Base-by-base conservation (phyloP, 1,140 invertebrate species). In the Marisa cornuarietis region DNA sequence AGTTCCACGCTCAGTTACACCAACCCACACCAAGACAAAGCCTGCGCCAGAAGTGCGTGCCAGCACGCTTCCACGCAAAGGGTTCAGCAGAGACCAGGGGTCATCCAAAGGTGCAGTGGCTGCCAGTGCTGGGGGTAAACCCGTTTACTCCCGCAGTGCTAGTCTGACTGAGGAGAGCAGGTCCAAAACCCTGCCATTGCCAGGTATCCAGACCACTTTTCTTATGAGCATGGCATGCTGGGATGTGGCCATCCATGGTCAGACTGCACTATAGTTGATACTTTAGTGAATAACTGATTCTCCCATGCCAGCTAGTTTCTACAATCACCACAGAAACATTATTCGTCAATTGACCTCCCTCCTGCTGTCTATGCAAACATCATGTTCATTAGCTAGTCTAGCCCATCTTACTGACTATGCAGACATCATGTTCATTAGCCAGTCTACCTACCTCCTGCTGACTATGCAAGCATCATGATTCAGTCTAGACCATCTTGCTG, bases 171-270 rank as follows among this genome's bases (percentile, higher is more conserved):
- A 84, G 8, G 79, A 80, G 2, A n/a, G 71, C 20, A 72, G 78
- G 42, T 81, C 83, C 26, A 84, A 82, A 61, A 84, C 83, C 0
- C 78, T 82, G 58, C 81, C 81, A 4, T 54, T 82, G 78, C 81
- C 83, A 84, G 83, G 83, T 84, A 84, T 76, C 65, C 26, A 42
- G 78, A 22, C 65, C n/a, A 16, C 24, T 62, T 58, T 51, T 42
- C 42, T 49, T 76, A 26, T 51, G 42, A 62, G 76, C 76, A 78
- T 74, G 72, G 42, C 76, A 76, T 49, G 31, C 20, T 76, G 18
- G 24, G 24, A 51, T 42, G 31, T 62, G 61, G 58, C n/a, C 24
- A 76, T 22, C 51, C 65, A 61, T 42, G 31, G 31, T 42, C 31
- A 6, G 31, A 42, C 31, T 42, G 31, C 31, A 42, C 6, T 42